These are phyloP conservation scores for Sussaba pulchella DNA, from an alignment of 2,888 invertebrate genomes.

Conservation along the genomic window DNA sequence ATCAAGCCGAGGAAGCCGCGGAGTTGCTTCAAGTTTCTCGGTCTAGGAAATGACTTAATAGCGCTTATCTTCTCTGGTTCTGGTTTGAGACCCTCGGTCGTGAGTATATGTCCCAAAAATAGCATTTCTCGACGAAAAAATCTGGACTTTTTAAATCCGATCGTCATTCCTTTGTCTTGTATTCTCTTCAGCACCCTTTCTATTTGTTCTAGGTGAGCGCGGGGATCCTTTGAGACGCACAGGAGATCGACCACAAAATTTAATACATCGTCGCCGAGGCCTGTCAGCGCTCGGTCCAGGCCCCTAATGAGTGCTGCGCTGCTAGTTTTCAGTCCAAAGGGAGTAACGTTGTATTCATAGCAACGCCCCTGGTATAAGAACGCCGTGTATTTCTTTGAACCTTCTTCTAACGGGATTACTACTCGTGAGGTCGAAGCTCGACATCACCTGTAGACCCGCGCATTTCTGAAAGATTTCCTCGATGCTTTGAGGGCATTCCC, in stretches of 20 bases:
- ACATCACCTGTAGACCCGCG: not conserved
- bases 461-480: not conserved
- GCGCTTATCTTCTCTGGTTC: constrained; percentile 68
- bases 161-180: constrained; percentile 61
- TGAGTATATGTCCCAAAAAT: constrained; percentile 70
- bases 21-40: constrained; percentile 63
- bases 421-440: not conserved
- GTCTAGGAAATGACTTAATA: constrained; percentile 68
- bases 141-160: constrained; percentile 67
- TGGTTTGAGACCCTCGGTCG: constrained; percentile 59
- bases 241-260: constrained; percentile 57
- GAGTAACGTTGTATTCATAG: not conserved
- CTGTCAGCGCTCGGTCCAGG: constrained; percentile 13
- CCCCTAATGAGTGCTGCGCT: constrained; percentile 16
- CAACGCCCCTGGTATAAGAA: not conserved
- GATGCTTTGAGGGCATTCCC: not conserved
- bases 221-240: not conserved
- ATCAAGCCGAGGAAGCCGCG: constrained; percentile 67
- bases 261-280: constrained; percentile 6
- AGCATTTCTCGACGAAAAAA: constrained; percentile 67
- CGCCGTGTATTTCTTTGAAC: not conserved
- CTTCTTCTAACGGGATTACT: not conserved
- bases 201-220: constrained; percentile 47
- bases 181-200: constrained; percentile 56
- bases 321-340: not conserved